Conservation (phyloP, 2,797 vertebrate species). For the Sparus aurata region DNA sequence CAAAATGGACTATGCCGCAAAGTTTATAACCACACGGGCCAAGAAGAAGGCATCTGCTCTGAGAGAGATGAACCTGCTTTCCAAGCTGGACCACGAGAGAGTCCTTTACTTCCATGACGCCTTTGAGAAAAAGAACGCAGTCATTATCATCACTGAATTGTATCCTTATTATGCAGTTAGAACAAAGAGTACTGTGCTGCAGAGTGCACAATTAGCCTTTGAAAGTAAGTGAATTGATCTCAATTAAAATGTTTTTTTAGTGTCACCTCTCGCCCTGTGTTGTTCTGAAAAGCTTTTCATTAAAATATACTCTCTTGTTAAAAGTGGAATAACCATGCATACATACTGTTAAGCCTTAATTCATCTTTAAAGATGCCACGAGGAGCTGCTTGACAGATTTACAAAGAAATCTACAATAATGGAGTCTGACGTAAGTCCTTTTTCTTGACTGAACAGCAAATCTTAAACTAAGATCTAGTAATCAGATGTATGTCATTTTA, state of each 20-base stretch:
- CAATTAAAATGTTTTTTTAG: background rate
- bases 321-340: background rate
- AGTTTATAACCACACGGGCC: conserved; percentile 94
- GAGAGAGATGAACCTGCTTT: conserved; percentile 92
- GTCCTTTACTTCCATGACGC: conserved; percentile 95
- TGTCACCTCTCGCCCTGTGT: background rate
- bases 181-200: background rate
- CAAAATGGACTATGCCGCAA: conserved; percentile 92
- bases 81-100: conserved; percentile 92
- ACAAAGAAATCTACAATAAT: conserved; percentile 89
- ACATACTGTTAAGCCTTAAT: conserved; percentile 82
- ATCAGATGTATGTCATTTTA: background rate
- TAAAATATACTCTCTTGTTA: background rate
- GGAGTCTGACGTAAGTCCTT: conserved; percentile 92
- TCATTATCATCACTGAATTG: conserved; percentile 95
- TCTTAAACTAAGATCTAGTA: background rate
- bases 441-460: conserved; percentile 4
- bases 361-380: conserved; percentile 89
- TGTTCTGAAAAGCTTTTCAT: conserved; percentile 1
- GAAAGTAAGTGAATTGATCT: background rate
- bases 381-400: conserved; percentile 94
- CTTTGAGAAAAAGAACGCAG: conserved; percentile 94
- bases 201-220: background rate
- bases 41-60: conserved; percentile 91
- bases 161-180: conserved; percentile 85